Conservation (phyloP, 2,888 invertebrate genomes). For the Caenorhabditis virilis region DNA sequence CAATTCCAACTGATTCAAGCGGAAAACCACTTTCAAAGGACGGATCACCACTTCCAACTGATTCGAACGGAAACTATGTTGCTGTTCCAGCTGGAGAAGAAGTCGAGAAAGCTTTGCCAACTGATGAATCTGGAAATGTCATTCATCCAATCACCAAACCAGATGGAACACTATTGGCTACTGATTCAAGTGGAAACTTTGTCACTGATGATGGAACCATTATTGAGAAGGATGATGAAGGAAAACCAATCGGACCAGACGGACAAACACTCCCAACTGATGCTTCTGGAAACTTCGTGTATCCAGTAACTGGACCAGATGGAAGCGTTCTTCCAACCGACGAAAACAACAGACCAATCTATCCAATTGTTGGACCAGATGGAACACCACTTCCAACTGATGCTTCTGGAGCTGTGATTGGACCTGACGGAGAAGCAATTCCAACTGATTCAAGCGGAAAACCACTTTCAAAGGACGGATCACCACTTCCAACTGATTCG, state of each 20-base stretch:
- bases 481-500: conserved; percentile 25
- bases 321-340: conserved; percentile 47
- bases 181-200: conserved; percentile 26
- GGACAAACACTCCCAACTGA: conserved; percentile 29
- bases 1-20: conserved; percentile 9
- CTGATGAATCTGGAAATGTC: conserved; percentile 31
- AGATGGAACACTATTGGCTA: not conserved
- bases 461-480: conserved; percentile 21
- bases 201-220: conserved; percentile 4
- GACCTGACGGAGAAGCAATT: conserved; percentile 32
- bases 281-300: conserved; percentile 24
- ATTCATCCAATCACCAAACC: conserved; percentile 13
- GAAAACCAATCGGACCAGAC: conserved; percentile 18
- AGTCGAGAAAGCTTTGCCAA: conserved; percentile 7
- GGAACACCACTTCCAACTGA: conserved; percentile 17
- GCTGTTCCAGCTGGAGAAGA: not conserved
- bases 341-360: conserved; percentile 20
- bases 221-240: conserved; percentile 6
- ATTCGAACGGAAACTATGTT: conserved; percentile 8
- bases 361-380: conserved; percentile 35
- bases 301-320: conserved; percentile 4
- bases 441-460: conserved; percentile 23
- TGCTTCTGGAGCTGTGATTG: conserved; percentile 17
- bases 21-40: conserved; percentile 11
- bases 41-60: conserved; percentile 18